A percentile compares a stretch with the other conserved stretches of the same genome.
Evolutionary conservation across 2,113 vertebrate species (phyloP).

Genomic region (Hemiprocne comata): DNA sequence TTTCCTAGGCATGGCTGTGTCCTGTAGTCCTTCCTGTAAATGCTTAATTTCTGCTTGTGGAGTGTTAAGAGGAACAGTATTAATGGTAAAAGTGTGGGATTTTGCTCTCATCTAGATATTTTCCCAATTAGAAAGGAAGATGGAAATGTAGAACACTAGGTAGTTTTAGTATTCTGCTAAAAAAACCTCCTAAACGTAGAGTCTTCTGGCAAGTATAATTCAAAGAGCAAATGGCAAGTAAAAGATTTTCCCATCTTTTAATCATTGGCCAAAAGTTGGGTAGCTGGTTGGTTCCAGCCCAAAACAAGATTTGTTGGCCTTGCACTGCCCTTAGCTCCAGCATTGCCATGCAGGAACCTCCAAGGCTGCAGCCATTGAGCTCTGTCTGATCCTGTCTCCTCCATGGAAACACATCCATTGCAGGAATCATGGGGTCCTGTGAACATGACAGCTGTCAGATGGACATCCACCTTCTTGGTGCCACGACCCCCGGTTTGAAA

Average conservation of each 20-base stretch:
- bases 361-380: neutral
- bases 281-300: neutral
- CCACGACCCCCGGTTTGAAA: neutral
- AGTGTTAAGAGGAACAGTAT: neutral
- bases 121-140: neutral
- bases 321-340: neutral
- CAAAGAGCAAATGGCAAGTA: neutral
- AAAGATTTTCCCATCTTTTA: neutral
- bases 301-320: too few species aligned
- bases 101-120: neutral
- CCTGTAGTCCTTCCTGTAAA: neutral
- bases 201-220: neutral
- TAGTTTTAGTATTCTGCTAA: neutral
- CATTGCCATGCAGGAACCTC: accelerated
- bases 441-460: accelerated
- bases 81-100: accelerated
- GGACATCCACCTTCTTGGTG: neutral
- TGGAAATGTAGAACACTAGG: neutral
- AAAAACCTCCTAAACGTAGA: neutral
- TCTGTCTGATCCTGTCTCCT: neutral
- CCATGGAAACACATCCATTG: neutral
- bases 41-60: neutral
- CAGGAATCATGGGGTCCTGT: neutral
- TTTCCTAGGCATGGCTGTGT: accelerated
- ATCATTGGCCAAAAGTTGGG: neutral